phyloP scores from a whole-genome alignment of 2,797 vertebrate species.

The Cossypha caffra region DNA sequence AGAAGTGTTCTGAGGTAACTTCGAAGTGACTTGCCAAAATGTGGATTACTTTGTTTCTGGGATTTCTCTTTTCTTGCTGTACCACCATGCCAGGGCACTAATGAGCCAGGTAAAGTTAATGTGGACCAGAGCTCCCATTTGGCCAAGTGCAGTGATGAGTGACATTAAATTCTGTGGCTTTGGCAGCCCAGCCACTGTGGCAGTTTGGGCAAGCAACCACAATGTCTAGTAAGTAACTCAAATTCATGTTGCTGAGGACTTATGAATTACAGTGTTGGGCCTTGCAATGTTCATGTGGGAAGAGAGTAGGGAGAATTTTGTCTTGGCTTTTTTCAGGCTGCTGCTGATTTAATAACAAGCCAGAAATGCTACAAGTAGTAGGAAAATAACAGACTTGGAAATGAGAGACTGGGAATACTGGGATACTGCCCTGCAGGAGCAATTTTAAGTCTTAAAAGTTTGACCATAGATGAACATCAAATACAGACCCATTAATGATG shows the following conservation, averaged over 20 bases:
- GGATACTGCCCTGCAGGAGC: background rate
- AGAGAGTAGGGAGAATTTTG: background rate
- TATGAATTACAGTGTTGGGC: fast-evolving
- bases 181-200: background rate
- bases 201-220: fast-evolving
- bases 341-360: background rate
- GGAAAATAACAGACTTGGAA: background rate
- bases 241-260: background rate
- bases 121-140: background rate
- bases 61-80: background rate
- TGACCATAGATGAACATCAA: background rate
- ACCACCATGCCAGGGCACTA: background rate
- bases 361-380: background rate
- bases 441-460: background rate
- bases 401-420: background rate
- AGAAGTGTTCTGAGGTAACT: background rate
- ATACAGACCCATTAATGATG: background rate
- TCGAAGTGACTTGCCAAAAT: background rate
- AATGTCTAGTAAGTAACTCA: background rate
- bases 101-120: fast-evolving
- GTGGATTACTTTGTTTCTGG: background rate
- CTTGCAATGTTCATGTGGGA: background rate
- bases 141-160: background rate
- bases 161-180: background rate
- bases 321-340: background rate